Percentiles rank a stretch among this genome's conserved stretches.
These are phyloP conservation scores for Zaprionus camerounensis DNA, from an alignment of 1,140 invertebrate genomes.

Conservation along the genomic window DNA sequence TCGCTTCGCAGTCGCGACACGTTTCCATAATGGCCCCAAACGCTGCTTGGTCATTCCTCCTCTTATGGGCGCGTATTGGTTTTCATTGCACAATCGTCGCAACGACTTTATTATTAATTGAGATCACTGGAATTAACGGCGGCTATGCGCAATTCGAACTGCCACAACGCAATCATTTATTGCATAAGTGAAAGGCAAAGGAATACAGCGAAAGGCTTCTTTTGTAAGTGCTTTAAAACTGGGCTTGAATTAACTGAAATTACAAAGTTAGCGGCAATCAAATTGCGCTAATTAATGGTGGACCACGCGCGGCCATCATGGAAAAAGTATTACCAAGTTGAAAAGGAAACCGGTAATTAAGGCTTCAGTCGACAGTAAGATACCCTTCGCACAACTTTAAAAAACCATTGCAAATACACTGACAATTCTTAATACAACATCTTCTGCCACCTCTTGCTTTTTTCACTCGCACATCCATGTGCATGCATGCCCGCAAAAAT, in stretches of 20 bases:
- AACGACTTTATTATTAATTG: conserved; percentile 28
- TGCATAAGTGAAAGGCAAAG: conserved; percentile 10
- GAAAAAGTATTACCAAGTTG: not conserved
- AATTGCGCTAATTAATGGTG: conserved; percentile 65
- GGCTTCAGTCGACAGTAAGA: not conserved
- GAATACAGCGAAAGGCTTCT: not conserved
- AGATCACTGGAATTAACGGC: conserved; percentile 17
- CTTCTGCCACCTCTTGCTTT: no score
- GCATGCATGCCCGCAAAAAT: no score
- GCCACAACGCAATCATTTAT: conserved; percentile 62
- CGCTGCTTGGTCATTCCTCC: conserved; percentile 6
- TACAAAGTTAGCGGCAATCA: conserved; percentile 27
- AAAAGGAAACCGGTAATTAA: not conserved
- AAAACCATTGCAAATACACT: no score
- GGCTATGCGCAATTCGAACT: conserved; percentile 45
- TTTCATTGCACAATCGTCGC: conserved; percentile 1
- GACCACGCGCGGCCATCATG: conserved; percentile 9
- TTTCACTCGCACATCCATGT: no score
- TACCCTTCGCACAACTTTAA: no score
- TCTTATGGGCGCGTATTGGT: conserved; percentile 6
- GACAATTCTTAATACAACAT: no score
- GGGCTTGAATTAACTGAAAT: conserved; percentile 4
- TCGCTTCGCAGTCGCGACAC: conserved; percentile 40
- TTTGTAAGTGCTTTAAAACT: conserved; percentile 4
- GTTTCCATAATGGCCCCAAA: conserved; percentile 60